Percentiles rank a stretch among this genome's conserved stretches.
phyloP scores from a whole-genome alignment of 2,888 invertebrate genomes.

The Drosophila recens region DNA sequence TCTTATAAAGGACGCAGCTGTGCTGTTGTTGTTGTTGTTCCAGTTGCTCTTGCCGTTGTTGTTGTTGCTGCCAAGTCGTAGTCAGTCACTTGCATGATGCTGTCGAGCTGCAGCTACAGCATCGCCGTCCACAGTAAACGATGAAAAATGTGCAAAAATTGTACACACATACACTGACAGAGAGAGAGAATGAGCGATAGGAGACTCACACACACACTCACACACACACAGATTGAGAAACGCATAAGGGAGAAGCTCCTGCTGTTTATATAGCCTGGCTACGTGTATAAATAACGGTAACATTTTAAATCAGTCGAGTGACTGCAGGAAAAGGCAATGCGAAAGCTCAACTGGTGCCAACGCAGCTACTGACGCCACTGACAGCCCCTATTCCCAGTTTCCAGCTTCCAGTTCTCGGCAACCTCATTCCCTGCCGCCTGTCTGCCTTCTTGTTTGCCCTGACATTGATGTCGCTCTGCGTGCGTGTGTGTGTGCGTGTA shows the following conservation, averaged over 20 bases:
- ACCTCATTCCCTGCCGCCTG: slow-evolving; percentile 7
- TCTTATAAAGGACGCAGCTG: slow-evolving; percentile 22
- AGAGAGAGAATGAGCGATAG: slow-evolving; percentile 7
- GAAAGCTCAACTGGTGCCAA: slow-evolving; percentile 67
- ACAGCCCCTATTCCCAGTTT: slow-evolving; percentile 62
- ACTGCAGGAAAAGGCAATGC: slow-evolving; percentile 73
- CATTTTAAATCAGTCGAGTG: slow-evolving; percentile 79
- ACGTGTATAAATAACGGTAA: slow-evolving; percentile 80
- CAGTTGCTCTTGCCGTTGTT: slow-evolving; percentile 28
- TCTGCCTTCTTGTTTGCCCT: slow-evolving; percentile 41
- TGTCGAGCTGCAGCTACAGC: slow-evolving; percentile 66
- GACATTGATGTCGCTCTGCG: slow-evolving; percentile 67
- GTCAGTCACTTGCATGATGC: slow-evolving; percentile 74
- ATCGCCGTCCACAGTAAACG: slow-evolving; percentile 60
- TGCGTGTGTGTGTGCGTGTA: slow-evolving; percentile 14
- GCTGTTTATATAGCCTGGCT: slow-evolving; percentile 72
- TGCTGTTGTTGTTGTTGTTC: slow-evolving; percentile 44
- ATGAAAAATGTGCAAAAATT: slow-evolving; percentile 72
- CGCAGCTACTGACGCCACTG: slow-evolving; percentile 48
- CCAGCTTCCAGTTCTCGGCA: slow-evolving; percentile 27
- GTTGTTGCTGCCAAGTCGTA: slow-evolving; percentile 62
- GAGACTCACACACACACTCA: slow-evolving; percentile 5
- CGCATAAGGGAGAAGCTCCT: slow-evolving; percentile 36
- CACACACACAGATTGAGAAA: slow-evolving; percentile 9
- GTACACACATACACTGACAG: slow-evolving; percentile 5